A percentile compares a stretch with the other conserved stretches of the same genome.
Conservation (phyloP, 2,888 invertebrate species). For the Sarcophaga carnaria region DNA sequence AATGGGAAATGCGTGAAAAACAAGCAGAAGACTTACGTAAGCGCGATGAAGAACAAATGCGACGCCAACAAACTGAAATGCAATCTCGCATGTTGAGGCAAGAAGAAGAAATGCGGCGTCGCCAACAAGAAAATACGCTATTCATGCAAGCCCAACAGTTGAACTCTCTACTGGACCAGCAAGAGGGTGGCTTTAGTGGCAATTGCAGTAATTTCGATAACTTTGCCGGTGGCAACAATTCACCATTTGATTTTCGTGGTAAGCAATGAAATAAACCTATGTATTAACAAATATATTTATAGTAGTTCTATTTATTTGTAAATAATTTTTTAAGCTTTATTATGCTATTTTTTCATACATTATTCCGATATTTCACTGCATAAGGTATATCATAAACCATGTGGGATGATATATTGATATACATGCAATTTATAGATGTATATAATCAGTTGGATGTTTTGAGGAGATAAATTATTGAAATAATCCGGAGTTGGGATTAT, state of each 20-base stretch:
- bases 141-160: slow-evolving; percentile 90
- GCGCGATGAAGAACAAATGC: slow-evolving; percentile 86
- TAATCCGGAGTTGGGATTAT: too few relatives aligned
- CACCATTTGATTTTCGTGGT: slow-evolving; percentile 80
- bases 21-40: slow-evolving; percentile 91
- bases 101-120: slow-evolving; percentile 92
- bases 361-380: too few relatives aligned
- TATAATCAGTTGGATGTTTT: too few relatives aligned
- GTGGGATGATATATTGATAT: too few relatives aligned
- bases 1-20: slow-evolving; percentile 91
- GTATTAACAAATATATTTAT: neutral
- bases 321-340: too few relatives aligned
- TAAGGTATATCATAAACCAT: too few relatives aligned
- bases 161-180: slow-evolving; percentile 87
- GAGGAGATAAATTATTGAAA: too few relatives aligned
- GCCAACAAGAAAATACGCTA: slow-evolving; percentile 93
- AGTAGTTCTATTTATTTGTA: too few relatives aligned
- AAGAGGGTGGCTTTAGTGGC: slow-evolving; percentile 82
- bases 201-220: slow-evolving; percentile 73
- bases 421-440: too few relatives aligned
- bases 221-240: slow-evolving; percentile 74
- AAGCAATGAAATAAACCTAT: slow-evolving; percentile 48
- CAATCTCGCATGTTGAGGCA: slow-evolving; percentile 89
- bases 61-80: slow-evolving; percentile 90
- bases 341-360: too few relatives aligned